A percentile compares a stretch with the other conserved stretches of the same genome.
Conservation (phyloP, 1,140 invertebrate genomes). For the Caenorhabditis inopinata region DNA sequence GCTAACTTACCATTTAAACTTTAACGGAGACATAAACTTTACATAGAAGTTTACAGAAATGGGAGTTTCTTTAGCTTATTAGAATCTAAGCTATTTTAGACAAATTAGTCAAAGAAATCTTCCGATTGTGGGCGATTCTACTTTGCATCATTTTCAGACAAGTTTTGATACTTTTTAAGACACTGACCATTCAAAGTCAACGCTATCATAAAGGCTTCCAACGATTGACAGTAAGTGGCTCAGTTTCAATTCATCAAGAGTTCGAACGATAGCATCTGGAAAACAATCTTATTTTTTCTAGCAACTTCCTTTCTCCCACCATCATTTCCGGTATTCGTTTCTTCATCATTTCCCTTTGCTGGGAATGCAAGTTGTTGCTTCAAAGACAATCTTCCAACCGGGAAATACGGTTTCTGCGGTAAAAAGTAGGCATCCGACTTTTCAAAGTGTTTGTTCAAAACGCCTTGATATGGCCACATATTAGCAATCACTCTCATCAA, state of each 20-base stretch:
- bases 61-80: too few species aligned
- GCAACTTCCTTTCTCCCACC: background rate
- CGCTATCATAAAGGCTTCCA: conserved; percentile 32
- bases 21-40: too few species aligned
- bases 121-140: too few species aligned
- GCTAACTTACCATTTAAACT: too few species aligned
- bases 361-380: conserved; percentile 69
- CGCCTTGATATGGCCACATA: conserved; percentile 69
- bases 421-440: conserved; percentile 68
- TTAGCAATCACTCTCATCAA: conserved; percentile 71
- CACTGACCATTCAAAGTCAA: conserved; percentile 48
- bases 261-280: conserved; percentile 44
- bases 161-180: background rate
- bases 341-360: background rate
- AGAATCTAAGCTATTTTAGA: too few species aligned
- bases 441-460: conserved; percentile 56
- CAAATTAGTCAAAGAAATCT: too few species aligned
- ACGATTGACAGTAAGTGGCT: conserved; percentile 21
- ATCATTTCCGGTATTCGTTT: conserved; percentile 32
- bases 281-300: background rate
- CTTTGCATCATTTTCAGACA: background rate
- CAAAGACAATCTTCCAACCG: conserved; percentile 68
- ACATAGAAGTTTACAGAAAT: too few species aligned
- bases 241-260: conserved; percentile 40
- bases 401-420: conserved; percentile 72